phyloP scores from a whole-genome alignment of 2,888 invertebrate species.

The Meghimatium bilineatum region DNA sequence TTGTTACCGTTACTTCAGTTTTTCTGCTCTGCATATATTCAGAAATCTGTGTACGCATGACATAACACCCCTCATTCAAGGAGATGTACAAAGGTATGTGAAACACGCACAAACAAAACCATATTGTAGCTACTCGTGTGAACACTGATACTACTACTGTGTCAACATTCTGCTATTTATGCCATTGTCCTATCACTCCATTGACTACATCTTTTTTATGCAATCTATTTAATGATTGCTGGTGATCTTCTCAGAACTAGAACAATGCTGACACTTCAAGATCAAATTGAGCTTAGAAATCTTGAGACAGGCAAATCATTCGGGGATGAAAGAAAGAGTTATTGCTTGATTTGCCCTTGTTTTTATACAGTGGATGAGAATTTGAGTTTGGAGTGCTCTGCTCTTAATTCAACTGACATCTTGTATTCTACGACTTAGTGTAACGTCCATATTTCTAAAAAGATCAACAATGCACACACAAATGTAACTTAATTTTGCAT shows the following conservation, averaged over 20 bases:
- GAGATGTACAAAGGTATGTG: neutral
- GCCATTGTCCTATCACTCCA: neutral
- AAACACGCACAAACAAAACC: neutral
- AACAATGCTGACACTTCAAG: slow-evolving; percentile 22
- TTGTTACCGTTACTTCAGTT: no score
- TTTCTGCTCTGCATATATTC: no score
- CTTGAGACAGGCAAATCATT: slow-evolving; percentile 29
- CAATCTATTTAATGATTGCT: neutral
- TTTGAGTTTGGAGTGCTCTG: slow-evolving; percentile 15
- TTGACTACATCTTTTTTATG: neutral
- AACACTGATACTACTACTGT: neutral
- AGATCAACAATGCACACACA: slow-evolving; percentile 21
- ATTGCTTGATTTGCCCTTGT: slow-evolving; percentile 44
- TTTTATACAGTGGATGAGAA: slow-evolving; percentile 30
- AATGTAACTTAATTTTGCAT: slow-evolving; percentile 12
- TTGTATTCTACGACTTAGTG: neutral
- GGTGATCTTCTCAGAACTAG: neutral
- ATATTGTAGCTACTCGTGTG: neutral
- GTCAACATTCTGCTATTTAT: neutral
- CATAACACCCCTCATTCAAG: no score
- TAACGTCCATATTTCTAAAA: slow-evolving; percentile 26
- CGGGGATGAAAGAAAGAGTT: slow-evolving; percentile 33
- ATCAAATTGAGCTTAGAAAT: slow-evolving; percentile 23
- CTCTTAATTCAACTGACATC: slow-evolving; percentile 20
- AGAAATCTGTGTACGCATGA: no score